Percentiles rank a stretch among this genome's conserved stretches.
phyloP scores from a whole-genome alignment of 35 echinoderm and acorn worm genomes.

The Lytechinus pictus region DNA sequence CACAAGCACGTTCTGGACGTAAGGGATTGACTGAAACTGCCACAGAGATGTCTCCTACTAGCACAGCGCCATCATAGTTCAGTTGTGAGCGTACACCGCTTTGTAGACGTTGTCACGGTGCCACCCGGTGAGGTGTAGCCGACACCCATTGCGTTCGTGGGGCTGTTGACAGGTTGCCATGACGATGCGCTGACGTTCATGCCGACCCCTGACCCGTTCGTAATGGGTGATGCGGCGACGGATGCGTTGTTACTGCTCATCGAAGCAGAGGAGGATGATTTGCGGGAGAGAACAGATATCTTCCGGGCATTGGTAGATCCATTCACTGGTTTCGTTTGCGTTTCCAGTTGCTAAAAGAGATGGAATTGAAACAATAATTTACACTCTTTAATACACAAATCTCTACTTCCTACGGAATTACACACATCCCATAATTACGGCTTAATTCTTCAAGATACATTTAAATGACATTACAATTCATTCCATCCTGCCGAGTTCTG shows the following conservation, averaged over 20 bases:
- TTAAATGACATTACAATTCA: too few relatives aligned
- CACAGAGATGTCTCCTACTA: background rate
- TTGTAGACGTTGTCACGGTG: background rate
- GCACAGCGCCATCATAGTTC: constrained; percentile 55
- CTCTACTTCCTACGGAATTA: too few relatives aligned
- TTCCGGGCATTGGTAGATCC: constrained; percentile 52
- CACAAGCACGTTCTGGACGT: background rate
- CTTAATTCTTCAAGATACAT: too few relatives aligned
- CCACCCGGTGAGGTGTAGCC: constrained; percentile 15
- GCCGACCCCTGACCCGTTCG: constrained; percentile 20
- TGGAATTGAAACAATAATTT: background rate
- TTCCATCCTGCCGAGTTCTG: too few relatives aligned
- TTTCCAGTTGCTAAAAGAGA: constrained; percentile 30
- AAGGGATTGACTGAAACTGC: background rate
- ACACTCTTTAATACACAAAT: too few relatives aligned
- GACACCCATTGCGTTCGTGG: background rate
- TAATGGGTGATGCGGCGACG: background rate
- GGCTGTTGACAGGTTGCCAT: constrained; percentile 38
- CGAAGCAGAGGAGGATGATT: background rate
- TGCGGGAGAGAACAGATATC: constrained; percentile 46
- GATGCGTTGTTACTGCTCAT: background rate
- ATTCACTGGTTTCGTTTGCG: background rate
- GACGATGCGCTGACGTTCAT: background rate
- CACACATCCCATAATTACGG: too few relatives aligned
- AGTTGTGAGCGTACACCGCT: constrained; percentile 58